Base-by-base conservation (phyloP, 1,140 invertebrate genomes). In the Drosophila parvula region DNA sequence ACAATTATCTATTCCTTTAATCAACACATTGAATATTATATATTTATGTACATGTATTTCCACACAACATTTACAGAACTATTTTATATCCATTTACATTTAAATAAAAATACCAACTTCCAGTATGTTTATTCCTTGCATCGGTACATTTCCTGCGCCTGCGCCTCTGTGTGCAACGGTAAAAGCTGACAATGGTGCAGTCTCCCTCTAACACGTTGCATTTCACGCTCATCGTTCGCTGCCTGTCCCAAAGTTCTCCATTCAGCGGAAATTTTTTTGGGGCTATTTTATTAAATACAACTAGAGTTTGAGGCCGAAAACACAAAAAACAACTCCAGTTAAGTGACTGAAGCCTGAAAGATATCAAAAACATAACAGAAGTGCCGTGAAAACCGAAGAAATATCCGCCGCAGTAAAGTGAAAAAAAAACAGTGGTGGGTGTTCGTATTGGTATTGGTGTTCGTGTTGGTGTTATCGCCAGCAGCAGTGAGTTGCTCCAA, bases 401-500 rank as follows among this genome's bases (percentile, higher is more conserved):
- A 47, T 38, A 74, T 18, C 10, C 57, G 40, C 18, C 56, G 68
- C 45, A 53, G 14, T 8, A 51, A 53, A 74, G 70, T 74, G 56
- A 32, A 74, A 61, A 51, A 73, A 28, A 51, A 36, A 41, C 51
- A 56, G 74, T 63, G 47, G 55, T 74, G 47, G 79, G 68, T 69
- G 67, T 67, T 60, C 63, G 78, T 60, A 62, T 47, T 58, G 64
- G 59, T 78, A 79, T 74, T 78, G 76, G 67, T 79, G 65, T 55
- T 38, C 63, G 30, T 48, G 36, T 67, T 45, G 32, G 60, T 68
- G 64, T 79, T 64, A 85, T 85, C 79, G 78, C 81, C 79, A 77
- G 76, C 64, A 88, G 83, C 82, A 79, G 59, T 59, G 62, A 84
- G 60, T 79, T 90, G 84, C 81, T 89, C 84, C 70, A 88, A 88